phyloP scores from a whole-genome alignment of 2,797 vertebrate species.

The Eulemur rubriventer region DNA sequence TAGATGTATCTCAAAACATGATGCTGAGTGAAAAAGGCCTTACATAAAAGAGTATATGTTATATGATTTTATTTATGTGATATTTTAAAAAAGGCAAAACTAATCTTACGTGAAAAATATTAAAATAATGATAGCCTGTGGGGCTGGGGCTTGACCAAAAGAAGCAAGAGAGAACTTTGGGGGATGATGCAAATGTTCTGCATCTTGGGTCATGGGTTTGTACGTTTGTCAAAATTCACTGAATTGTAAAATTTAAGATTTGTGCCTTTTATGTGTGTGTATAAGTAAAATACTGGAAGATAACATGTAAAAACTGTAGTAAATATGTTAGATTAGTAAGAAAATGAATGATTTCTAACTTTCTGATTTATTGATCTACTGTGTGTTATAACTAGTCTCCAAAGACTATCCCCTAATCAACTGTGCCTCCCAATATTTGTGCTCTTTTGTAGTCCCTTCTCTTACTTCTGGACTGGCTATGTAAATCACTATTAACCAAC shows the following conservation, averaged over 20 bases:
- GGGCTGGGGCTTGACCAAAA: not conserved
- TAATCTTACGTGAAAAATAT: not conserved
- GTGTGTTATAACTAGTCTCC: not conserved
- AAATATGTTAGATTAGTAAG: constrained; percentile 17
- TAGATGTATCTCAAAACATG: not conserved
- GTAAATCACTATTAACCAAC: not conserved
- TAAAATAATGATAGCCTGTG: not conserved
- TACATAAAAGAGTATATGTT: not conserved
- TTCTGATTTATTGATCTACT: constrained; percentile 1
- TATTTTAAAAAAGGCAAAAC: constrained; percentile 6
- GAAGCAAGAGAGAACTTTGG: not conserved
- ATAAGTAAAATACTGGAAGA: not conserved
- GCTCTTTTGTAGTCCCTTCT: not conserved
- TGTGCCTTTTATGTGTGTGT: not conserved
- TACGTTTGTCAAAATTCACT: constrained; percentile 6
- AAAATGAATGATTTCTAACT: constrained; percentile 20
- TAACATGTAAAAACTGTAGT: not conserved
- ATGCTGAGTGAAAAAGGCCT: not conserved
- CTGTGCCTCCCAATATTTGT: not conserved
- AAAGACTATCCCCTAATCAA: not conserved
- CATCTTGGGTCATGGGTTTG: not conserved
- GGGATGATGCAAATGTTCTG: not conserved
- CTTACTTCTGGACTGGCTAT: not conserved
- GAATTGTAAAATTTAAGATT: not conserved
- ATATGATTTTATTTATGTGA: constrained; percentile 5